These are phyloP conservation scores for Osmerus mordax DNA, from an alignment of 2,113 vertebrate species.

Conservation along the genomic window DNA sequence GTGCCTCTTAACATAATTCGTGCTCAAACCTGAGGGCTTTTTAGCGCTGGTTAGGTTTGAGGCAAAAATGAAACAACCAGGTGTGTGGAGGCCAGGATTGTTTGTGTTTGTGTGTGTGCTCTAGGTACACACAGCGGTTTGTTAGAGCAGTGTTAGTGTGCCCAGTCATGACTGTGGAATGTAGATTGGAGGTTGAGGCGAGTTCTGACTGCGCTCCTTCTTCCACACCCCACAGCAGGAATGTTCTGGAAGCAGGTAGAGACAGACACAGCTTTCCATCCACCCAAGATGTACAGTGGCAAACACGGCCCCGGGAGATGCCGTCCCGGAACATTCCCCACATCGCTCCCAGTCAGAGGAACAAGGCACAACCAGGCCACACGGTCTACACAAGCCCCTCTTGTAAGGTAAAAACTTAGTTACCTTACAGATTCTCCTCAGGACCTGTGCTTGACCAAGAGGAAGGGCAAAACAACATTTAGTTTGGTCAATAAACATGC, in stretches of 20 bases:
- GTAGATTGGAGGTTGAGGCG: slow-evolving; percentile 43
- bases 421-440: too few species aligned
- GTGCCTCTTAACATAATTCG: not conserved
- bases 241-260: slow-evolving; percentile 58
- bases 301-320: slow-evolving; percentile 13
- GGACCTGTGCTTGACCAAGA: too few species aligned
- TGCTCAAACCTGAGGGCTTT: too few species aligned
- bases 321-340: slow-evolving; percentile 27
- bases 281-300: slow-evolving; percentile 1
- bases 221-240: slow-evolving; percentile 51
- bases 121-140: slow-evolving; percentile 36
- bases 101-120: not conserved
- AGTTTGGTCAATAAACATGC: too few species aligned
- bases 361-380: not conserved
- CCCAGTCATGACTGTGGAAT: slow-evolving; percentile 62
- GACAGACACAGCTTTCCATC: slow-evolving; percentile 23
- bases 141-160: slow-evolving; percentile 39
- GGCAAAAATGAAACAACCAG: slow-evolving; percentile 20
- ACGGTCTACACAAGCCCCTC: too few species aligned
- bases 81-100: slow-evolving; percentile 11
- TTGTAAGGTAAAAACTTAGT: too few species aligned
- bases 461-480: too few species aligned
- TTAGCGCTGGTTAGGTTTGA: not conserved
- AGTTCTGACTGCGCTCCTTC: slow-evolving; percentile 62
- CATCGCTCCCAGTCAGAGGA: not conserved